phyloP scores from a whole-genome alignment of 1,140 invertebrate genomes.

The Zaprionus ornatus region DNA sequence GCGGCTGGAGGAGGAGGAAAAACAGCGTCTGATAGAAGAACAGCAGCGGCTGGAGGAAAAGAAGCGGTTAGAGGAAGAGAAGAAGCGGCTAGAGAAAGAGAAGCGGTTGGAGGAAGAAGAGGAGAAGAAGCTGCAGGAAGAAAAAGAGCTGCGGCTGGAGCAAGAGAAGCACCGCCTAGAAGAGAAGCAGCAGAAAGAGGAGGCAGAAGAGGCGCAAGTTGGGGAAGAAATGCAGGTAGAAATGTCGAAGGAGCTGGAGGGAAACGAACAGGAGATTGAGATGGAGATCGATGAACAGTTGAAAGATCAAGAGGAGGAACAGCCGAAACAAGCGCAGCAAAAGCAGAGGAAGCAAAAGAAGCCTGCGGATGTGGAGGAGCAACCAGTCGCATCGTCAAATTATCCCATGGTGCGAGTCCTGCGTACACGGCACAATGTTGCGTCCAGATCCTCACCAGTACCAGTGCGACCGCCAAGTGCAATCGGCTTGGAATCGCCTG shows the following conservation, averaged over 20 bases:
- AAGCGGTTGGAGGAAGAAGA: not conserved
- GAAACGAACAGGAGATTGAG: not conserved
- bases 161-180: not conserved
- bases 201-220: not conserved
- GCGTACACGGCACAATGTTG: not conserved
- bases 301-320: not conserved
- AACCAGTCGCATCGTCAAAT: not conserved
- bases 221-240: no score
- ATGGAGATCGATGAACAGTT: not conserved
- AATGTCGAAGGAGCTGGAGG: not conserved
- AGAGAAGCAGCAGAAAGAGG: not conserved
- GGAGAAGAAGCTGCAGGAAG: not conserved
- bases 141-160: not conserved
- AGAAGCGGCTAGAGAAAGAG: not conserved
- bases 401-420: not conserved
- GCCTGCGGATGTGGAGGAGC: not conserved
- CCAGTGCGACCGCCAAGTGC: not conserved
- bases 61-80: not conserved
- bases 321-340: not conserved
- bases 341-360: not conserved
- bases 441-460: not conserved
- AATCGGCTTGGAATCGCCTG: not conserved
- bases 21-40: not conserved
- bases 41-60: not conserved
- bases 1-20: not conserved